phyloP scores from a whole-genome alignment of 2,888 invertebrate genomes.

The Drosophila merina region DNA sequence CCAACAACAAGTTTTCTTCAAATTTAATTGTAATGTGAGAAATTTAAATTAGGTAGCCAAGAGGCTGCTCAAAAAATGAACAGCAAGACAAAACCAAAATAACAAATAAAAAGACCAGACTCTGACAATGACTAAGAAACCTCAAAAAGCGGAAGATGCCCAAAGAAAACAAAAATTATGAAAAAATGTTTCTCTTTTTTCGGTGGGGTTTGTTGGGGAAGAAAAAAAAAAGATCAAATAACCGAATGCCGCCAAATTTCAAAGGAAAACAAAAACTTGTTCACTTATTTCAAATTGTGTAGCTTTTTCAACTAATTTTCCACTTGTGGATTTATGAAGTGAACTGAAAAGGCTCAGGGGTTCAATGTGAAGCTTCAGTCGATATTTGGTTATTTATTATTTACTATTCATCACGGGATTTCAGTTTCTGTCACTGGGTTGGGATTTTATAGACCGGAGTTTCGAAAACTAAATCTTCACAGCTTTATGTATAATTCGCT shows the following conservation, averaged over 20 bases:
- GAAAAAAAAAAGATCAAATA: slow-evolving; percentile 75
- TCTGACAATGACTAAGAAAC: slow-evolving; percentile 70
- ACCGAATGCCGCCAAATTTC: slow-evolving; percentile 76
- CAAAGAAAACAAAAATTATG: slow-evolving; percentile 60
- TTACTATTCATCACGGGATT: slow-evolving; percentile 45
- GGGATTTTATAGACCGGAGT: slow-evolving; percentile 48
- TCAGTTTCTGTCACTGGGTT: slow-evolving; percentile 44
- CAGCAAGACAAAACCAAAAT: slow-evolving; percentile 22
- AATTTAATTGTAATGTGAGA: slow-evolving; percentile 78
- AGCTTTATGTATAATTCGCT: slow-evolving; percentile 45
- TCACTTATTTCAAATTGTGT: slow-evolving; percentile 65
- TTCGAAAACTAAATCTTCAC: slow-evolving; percentile 38
- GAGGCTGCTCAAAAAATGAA: slow-evolving; percentile 31
- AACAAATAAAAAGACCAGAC: slow-evolving; percentile 42
- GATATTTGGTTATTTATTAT: slow-evolving; percentile 71
- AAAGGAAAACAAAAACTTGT: slow-evolving; percentile 79
- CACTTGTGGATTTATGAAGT: slow-evolving; percentile 60
- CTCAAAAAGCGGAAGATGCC: slow-evolving; percentile 66
- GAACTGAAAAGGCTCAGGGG: slow-evolving; percentile 7
- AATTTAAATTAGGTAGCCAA: slow-evolving; percentile 77
- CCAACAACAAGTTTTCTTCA: slow-evolving; percentile 41
- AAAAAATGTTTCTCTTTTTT: slow-evolving; percentile 63
- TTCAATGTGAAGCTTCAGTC: slow-evolving; percentile 57
- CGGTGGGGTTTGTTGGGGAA: slow-evolving; percentile 49
- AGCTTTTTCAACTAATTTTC: slow-evolving; percentile 65